Base-by-base conservation (phyloP, 2,797 vertebrate genomes). In the Myotis planiceps region DNA sequence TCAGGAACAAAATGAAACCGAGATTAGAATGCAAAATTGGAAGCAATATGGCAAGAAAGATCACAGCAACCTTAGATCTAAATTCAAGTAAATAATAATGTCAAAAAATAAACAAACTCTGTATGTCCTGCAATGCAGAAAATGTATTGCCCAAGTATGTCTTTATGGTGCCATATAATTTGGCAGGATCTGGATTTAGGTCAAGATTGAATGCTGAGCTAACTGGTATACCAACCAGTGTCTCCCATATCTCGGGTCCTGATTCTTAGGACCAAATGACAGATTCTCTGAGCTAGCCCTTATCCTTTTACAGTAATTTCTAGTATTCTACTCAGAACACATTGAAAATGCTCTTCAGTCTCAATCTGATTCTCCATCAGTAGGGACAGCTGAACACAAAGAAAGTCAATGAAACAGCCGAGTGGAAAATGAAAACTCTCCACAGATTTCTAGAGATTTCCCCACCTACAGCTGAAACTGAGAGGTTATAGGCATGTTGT, bases 51-150 rank as follows among this genome's bases (percentile, higher is more conserved):
- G 4, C 81, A 83, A 92, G 25, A 83, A 5, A 86, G 81, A 65
- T 25, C 78, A 87, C 37, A 63, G 18, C 6, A 69, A 39, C 9
- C 58, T 91, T 32, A 66, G 60, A 72, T 86, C 9, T 55, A 89
- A 95, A 89, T 83, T 95, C 79, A 96, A 82, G 72, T 92, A 92
- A 95, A 96, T 74, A 82, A 78, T 23, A 16, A 88, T 92, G 45
- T 71, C 79, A 92, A 69, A 66, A 90, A 79, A 79, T 63, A 93
- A 95, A 79, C 19, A 81, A 65, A 89, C 45, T 6, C 72, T 51
- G 2, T 65, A 5, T 42, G 37, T 58, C 37, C 32, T 42, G 4
- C 58, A 79, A 51, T 90, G 63, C 25, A 83, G n/a, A 49, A 86
- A 91, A 88, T 63, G 19, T 13, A 18, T 79, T 94, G 82, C 55